These are phyloP conservation scores for Zhengitettix transpicula DNA, from an alignment of 2,888 invertebrate genomes.

Conservation along the genomic window DNA sequence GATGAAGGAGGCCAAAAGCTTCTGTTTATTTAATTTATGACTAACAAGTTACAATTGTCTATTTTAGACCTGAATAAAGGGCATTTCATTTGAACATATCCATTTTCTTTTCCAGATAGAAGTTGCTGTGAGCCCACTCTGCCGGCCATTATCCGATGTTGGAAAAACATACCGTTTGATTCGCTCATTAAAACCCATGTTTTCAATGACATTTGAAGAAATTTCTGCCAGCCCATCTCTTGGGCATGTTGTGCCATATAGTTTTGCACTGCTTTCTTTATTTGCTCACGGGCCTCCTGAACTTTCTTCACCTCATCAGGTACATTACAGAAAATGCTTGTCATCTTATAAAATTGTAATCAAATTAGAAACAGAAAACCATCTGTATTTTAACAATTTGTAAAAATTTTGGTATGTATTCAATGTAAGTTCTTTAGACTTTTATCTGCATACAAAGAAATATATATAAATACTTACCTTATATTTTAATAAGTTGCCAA, in stretches of 20 bases:
- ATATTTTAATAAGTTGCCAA: neutral
- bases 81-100: too few relatives aligned
- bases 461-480: neutral
- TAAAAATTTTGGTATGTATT: too few relatives aligned
- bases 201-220: conserved; percentile 59
- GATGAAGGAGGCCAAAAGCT: too few relatives aligned
- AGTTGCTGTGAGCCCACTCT: conserved; percentile 33
- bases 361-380: too few relatives aligned
- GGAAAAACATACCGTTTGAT: conserved; percentile 34
- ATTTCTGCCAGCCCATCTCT: conserved; percentile 59
- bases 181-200: conserved; percentile 64
- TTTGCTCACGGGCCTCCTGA: conserved; percentile 71
- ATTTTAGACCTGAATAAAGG: too few relatives aligned
- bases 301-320: conserved; percentile 67
- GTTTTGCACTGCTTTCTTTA: conserved; percentile 63
- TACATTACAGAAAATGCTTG: conserved; percentile 13
- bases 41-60: too few relatives aligned
- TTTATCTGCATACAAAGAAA: neutral
- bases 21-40: too few relatives aligned
- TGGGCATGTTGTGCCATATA: conserved; percentile 65
- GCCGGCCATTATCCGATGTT: conserved; percentile 21
- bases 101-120: conserved; percentile 24
- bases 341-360: too few relatives aligned
- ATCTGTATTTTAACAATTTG: too few relatives aligned
- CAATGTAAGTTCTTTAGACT: too few relatives aligned